Evolutionary conservation across 2,113 vertebrate genomes (phyloP).

Genomic region (Corapipo altera): DNA sequence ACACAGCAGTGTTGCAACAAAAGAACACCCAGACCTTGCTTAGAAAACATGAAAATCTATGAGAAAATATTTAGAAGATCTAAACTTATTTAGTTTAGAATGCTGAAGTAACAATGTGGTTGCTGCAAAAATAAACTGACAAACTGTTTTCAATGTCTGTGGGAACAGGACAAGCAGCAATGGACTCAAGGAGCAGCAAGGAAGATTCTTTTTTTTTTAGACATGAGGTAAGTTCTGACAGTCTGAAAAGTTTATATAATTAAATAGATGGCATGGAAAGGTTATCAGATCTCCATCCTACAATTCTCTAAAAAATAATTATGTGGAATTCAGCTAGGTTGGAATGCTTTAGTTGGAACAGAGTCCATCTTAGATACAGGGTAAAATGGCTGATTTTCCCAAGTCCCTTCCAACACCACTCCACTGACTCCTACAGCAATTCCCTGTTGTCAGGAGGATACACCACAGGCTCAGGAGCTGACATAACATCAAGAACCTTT

Average conservation of each 20-base stretch:
- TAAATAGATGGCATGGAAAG: background rate
- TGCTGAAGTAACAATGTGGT: accelerated
- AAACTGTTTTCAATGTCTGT: background rate
- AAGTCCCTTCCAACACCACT: background rate
- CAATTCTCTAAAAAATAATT: background rate
- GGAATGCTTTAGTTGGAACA: background rate
- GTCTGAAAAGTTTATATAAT: background rate
- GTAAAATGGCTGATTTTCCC: background rate
- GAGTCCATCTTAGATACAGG: background rate
- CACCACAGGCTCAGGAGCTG: background rate
- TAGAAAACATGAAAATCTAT: background rate
- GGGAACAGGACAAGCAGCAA: background rate
- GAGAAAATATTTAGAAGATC: background rate
- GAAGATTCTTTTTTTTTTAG: background rate
- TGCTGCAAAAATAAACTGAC: background rate
- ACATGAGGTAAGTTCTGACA: background rate
- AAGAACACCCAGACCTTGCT: background rate
- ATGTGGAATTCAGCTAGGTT: background rate
- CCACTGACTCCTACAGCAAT: background rate
- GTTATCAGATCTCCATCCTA: background rate
- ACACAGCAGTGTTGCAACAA: background rate
- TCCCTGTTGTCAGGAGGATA: background rate
- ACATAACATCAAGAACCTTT: background rate
- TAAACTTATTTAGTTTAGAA: background rate
- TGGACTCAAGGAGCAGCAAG: background rate